Conservation (phyloP, 2,113 vertebrate genomes). For the Xenopus laevis region DNA sequence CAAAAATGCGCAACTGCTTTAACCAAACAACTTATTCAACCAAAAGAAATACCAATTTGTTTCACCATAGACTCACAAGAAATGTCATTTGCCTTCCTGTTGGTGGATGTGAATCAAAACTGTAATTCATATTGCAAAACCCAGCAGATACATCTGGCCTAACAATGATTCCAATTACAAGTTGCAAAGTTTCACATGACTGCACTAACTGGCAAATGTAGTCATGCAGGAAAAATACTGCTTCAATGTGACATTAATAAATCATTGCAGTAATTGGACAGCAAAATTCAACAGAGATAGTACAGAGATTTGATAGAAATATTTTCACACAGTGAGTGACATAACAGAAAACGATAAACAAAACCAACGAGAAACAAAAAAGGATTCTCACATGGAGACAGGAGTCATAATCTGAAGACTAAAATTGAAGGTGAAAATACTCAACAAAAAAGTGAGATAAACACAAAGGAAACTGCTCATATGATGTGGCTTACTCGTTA, state of each 20-base stretch:
- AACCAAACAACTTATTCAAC: no score
- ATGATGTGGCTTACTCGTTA: no score
- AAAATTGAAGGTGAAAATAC: no score
- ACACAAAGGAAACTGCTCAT: no score
- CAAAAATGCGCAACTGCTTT: no score
- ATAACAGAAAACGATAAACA: constrained; percentile 2
- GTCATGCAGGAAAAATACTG: constrained; percentile 26
- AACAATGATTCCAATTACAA: constrained; percentile 32
- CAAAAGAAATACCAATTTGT: background rate
- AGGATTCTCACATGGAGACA: no score
- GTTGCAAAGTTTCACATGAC: constrained; percentile 26
- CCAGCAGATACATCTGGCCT: constrained; percentile 7
- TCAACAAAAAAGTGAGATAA: no score
- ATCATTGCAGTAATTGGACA: constrained; percentile 30
- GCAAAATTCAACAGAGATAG: constrained; percentile 13
- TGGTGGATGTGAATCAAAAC: constrained; percentile 2
- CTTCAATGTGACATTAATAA: constrained; percentile 26
- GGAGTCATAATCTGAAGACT: no score
- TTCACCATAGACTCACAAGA: background rate
- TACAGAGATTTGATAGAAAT: constrained; percentile 15
- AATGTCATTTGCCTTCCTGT: background rate
- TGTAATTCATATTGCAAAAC: constrained; percentile 10
- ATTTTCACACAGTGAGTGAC: constrained; percentile 14
- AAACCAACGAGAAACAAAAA: background rate
- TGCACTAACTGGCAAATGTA: constrained; percentile 18